A percentile compares a stretch with the other conserved stretches of the same genome.
These are phyloP conservation scores for Thripadectes ignobilis DNA, from an alignment of 2,797 vertebrate genomes.

Conservation along the genomic window DNA sequence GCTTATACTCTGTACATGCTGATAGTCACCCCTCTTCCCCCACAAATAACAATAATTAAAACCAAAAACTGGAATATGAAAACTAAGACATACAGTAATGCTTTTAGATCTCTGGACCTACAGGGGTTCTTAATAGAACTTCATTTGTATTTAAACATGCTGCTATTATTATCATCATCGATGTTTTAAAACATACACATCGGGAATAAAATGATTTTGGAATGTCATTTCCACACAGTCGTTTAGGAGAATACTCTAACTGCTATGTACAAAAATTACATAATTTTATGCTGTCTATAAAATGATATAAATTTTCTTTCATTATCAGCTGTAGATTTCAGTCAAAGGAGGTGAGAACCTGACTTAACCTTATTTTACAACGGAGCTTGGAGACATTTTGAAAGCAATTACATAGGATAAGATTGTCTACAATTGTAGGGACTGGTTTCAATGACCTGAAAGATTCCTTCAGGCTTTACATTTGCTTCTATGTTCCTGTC, in stretches of 20 bases:
- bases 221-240: neutral
- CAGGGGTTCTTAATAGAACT: neutral
- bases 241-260: neutral
- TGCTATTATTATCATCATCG: neutral
- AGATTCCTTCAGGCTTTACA: neutral
- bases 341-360: neutral
- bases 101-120: neutral
- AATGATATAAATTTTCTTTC: neutral
- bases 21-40: neutral
- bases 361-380: neutral
- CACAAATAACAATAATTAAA: neutral
- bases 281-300: neutral
- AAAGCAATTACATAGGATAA: neutral
- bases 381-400: neutral
- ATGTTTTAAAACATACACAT: neutral
- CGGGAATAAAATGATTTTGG: neutral
- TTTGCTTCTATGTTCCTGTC: rapidly evolving
- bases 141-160: neutral
- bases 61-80: neutral
- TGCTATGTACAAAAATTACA: neutral
- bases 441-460: neutral
- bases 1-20: neutral
- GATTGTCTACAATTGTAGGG: neutral
- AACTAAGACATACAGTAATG: neutral
- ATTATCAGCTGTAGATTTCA: neutral